These are phyloP conservation scores for Drosophila pseudotakahashii DNA, from an alignment of 2,888 invertebrate species.

Conservation along the genomic window DNA sequence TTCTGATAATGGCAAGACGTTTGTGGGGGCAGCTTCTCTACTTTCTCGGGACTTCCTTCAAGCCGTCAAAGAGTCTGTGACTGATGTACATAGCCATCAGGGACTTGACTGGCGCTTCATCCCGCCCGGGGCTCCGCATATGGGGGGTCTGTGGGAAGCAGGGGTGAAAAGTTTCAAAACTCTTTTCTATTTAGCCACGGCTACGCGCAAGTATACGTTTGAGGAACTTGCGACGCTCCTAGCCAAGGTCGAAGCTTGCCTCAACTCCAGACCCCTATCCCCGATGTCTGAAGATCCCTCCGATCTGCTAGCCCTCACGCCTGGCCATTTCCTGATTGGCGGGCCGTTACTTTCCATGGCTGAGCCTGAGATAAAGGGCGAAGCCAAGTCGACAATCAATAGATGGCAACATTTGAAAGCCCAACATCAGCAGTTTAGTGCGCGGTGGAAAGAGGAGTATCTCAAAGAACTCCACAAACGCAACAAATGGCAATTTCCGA, in stretches of 20 bases:
- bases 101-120: neutral
- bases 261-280: neutral
- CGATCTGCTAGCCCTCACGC: neutral
- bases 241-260: neutral
- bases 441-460: neutral
- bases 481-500: no score
- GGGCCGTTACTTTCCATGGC: neutral
- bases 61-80: conserved; percentile 1
- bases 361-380: neutral
- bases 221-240: neutral
- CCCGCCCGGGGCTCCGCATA: neutral
- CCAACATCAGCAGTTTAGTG: neutral
- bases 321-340: neutral
- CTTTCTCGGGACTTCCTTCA: neutral
- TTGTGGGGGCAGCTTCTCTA: neutral
- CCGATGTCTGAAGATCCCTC: neutral
- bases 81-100: neutral
- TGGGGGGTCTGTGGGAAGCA: no score
- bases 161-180: no score
- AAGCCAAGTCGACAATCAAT: neutral
- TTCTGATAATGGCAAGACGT: neutral
- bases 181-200: neutral
- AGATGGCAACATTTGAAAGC: neutral
- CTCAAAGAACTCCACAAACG: neutral
- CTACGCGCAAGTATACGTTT: neutral